These are phyloP conservation scores for Drosophila subsilvestris DNA, from an alignment of 2,888 invertebrate genomes.

Conservation along the genomic window DNA sequence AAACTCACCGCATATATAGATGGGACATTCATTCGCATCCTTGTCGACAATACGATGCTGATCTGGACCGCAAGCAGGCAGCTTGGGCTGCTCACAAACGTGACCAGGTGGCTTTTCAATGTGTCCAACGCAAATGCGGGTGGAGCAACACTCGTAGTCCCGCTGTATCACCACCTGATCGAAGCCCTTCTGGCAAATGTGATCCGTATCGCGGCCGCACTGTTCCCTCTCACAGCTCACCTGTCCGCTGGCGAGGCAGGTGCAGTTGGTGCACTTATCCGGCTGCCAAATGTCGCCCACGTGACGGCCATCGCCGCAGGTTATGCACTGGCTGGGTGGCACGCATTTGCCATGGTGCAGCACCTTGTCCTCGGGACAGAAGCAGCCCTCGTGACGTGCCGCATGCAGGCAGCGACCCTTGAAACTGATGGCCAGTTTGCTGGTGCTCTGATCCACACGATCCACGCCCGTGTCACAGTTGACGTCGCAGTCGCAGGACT, in stretches of 20 bases:
- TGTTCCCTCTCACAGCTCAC: constrained; percentile 4
- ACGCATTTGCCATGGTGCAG: neutral
- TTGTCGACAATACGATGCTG: constrained; percentile 2
- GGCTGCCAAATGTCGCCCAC: constrained; percentile 1
- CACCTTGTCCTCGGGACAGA: neutral
- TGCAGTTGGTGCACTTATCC: constrained; percentile 9
- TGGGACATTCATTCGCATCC: constrained; percentile 7
- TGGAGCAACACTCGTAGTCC: constrained; percentile 3
- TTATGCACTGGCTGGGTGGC: neutral
- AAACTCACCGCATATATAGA: constrained; percentile 13
- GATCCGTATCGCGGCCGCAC: constrained; percentile 4
- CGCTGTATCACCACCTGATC: neutral
- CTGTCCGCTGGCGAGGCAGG: constrained; percentile 3
- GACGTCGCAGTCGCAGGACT: constrained; percentile 1
- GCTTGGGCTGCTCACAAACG: neutral
- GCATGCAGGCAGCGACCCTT: constrained; percentile 8
- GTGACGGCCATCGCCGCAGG: constrained; percentile 1
- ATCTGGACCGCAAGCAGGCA: constrained; percentile 4
- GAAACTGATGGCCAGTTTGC: constrained; percentile 1
- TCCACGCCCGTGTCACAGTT: constrained; percentile 3
- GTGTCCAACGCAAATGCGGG: neutral
- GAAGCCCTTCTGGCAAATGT: constrained; percentile 5
- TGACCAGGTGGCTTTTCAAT: neutral
- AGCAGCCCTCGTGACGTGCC: neutral
- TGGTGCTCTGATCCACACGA: constrained; percentile 7